Percentiles rank a stretch among this genome's conserved stretches.
Evolutionary conservation across 2,888 invertebrate genomes (phyloP).

Genomic region (Galerucella pusilla): DNA sequence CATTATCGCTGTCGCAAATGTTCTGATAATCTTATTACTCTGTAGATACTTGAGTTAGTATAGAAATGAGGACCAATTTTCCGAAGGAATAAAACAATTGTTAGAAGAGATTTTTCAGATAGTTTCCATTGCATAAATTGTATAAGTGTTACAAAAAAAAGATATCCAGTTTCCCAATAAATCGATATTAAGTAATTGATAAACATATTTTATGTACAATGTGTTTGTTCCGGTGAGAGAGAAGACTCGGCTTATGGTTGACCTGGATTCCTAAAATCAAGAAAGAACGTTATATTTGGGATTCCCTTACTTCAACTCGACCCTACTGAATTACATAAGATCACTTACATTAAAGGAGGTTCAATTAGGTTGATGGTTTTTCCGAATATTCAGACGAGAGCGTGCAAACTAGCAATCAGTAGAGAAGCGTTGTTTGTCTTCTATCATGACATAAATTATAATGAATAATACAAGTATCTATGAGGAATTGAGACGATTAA

Average conservation of each 20-base stretch:
- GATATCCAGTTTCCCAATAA: too few relatives aligned
- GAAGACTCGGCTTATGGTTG: conserved; percentile 16
- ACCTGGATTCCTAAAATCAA: conserved; percentile 25
- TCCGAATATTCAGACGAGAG: conserved; percentile 14
- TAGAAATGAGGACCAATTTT: too few relatives aligned
- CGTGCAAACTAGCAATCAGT: conserved; percentile 10
- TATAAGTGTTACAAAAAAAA: too few relatives aligned
- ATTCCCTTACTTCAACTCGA: conserved; percentile 13
- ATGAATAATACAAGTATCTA: background rate
- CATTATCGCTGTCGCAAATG: too few relatives aligned
- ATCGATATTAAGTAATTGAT: too few relatives aligned
- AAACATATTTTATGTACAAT: conserved; percentile 2
- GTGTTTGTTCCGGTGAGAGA: background rate
- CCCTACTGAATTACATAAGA: conserved; percentile 26
- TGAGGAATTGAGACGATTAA: background rate
- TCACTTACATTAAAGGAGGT: conserved; percentile 26
- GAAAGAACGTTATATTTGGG: conserved; percentile 22
- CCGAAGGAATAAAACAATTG: too few relatives aligned
- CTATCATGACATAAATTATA: conserved; percentile 5
- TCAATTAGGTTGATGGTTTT: conserved; percentile 27
- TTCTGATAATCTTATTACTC: too few relatives aligned
- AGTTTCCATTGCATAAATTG: too few relatives aligned
- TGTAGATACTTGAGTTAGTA: too few relatives aligned
- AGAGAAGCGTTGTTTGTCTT: conserved; percentile 9
- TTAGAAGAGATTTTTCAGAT: too few relatives aligned